Evolutionary conservation across 2,888 invertebrate genomes (phyloP), one percentile per base, ranked within the genome.

Genomic region (Tetheella fluctuosa): DNA sequence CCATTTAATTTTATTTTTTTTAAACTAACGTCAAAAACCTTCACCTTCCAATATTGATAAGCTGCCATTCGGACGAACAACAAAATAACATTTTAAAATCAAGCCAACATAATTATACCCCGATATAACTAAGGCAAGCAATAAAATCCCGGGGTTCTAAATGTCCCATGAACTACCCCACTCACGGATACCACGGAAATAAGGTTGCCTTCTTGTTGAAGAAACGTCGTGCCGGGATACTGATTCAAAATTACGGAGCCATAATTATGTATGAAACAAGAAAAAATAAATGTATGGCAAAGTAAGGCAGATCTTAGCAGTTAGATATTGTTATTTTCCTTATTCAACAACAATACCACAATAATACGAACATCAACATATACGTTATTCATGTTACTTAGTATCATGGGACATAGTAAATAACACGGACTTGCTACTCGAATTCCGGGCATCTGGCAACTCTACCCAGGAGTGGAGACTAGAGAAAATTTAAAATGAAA

Each of bases 401-500:
- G 17, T 28, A 54, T 30, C 23, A 48, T 15, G n/a, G 25, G 23
- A 23, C 39, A 57, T 25, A 10, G 15, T 48, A 57, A 34, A 23
- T 23, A 57, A 20, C 20, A 48, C 48, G 48, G 48, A 48, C 48
- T 48, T 48, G 20, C 48, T 20, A 48, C 17, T 48, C 48, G 17
- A 48, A 48, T 48, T 2, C 48, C 48, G 20, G 48, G 48, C 17
- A 48, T 20, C 62, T 63, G 57, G 64, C 57, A 53, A 59, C 42
- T 52, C 63, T 60, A 61, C 60, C 58, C 58, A 59, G 58, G 54
- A 65, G 62, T 62, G 61, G 60, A 59, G 59, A 65, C 62, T 62
- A 52, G 59, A 64, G 67, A 67, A 73, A 71, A 69, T 71, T 71
- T 68, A 67, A 74, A 74, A 75, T 75, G 67, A 74, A 77, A 76